Evolutionary conservation across 1,140 invertebrate species (phyloP), one percentile per base, ranked within the genome.

Genomic region (Drosophila punjabiensis): DNA sequence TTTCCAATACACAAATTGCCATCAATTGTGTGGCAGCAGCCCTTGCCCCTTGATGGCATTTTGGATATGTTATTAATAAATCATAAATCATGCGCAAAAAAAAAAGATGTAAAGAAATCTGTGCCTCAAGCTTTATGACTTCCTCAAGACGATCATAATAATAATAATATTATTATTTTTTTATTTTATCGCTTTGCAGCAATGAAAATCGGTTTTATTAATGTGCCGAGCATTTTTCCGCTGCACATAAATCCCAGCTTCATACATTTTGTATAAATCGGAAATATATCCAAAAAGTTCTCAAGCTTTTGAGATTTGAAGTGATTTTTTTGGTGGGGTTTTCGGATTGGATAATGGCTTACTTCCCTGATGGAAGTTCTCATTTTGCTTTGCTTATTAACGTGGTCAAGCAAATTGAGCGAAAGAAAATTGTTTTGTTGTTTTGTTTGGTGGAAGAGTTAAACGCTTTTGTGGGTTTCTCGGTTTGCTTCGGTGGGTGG

Each of bases 31-130:
- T 13, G 13, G 24, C 24, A n/a, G 20, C 18, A 32, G n/a, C 64
- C 64, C 68, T 70, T 75, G 39, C 58, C 77, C 76, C 53, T 32
- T 47, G 39, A 71, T 76, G 79, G 64, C 80, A 77, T 83, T 58
- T 87, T 79, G 35, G 35, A 64, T 69, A 73, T 73, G 53, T 81
- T 77, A 83, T 87, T 87, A 88, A 83, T 87, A 87, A 87, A 88
- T 88, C 79, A 87, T 81, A 87, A 83, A 75, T 88, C 73, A 88
- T 88, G 84, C 84, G 84, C 58, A 63, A 61, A 82, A 37, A 67
- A 63, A 68, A 39, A 48, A 55, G n/a, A 56, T 32, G 55, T 69
- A 70, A 70, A 47, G 45, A 16, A 58, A 55, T 28, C 5, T 0
- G 1, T 56, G 48, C 39, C 67, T 77, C 39, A 59, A 28, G 50